Base-by-base conservation (phyloP, 37 sponge, comb jelly and placozoan species). In the Crambe crambe region DNA sequence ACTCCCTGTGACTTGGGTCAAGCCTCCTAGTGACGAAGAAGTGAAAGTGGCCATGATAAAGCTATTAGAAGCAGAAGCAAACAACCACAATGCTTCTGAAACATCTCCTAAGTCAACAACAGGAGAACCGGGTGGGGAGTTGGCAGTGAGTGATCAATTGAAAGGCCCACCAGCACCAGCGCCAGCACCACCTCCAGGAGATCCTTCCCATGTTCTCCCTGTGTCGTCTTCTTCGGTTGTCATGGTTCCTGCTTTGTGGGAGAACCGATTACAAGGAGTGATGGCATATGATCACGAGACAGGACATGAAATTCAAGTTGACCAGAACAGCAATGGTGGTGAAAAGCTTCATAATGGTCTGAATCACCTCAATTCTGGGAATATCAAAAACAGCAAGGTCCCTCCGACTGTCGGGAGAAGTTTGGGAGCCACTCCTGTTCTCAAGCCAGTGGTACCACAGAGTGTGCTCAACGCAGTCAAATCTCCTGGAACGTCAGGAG, bases 1-100 rank as follows among this genome's bases (percentile, higher is more conserved):
- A 38, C 87, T 93, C 21, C 94, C 94, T 8, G 83, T 93, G 1
- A 86, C 72, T 27, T 82, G 77, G 54, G 62, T 86, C 17, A 35
- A 67, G 3, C 69, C 75, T 4, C 74, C 85, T 2, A 54, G 17
- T 9, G 73, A 72, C 51, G 79, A 77, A 30, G 64, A 85, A 21
- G 72, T 43, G 34, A 75, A 31, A 56, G 30, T 23, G 1, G 54
- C 47, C 27, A 9, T 57, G 3, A n/a, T 4, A 6, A 42, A 34
- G 42, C 54, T n/a, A 21, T 12, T 30, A 20, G 63, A 62, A 30
- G 26, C 63, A 30, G 6, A 9, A 6, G n/a, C 25, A 20, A 62
- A 18, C 26, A 4, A 62, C 4, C 4, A 29, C 6, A 62, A 5
- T 29, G 17, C 31, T 20, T 20, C 63, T 5, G 12, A 22, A 8